Conservation (phyloP, 2,888 invertebrate genomes). For the Villa cingulata region DNA sequence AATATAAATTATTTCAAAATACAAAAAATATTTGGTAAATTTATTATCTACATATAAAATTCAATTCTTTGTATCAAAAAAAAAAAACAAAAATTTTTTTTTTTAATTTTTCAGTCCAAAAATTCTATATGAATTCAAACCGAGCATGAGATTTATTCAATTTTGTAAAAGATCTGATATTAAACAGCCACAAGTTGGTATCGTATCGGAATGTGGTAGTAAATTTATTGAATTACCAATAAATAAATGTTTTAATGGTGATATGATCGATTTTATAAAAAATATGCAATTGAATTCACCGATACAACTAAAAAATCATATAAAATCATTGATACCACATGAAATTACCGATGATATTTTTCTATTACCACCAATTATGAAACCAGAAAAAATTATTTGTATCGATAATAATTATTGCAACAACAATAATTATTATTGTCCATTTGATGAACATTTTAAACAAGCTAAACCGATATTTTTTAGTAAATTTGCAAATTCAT, state of each 20-base stretch:
- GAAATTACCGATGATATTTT: constrained; percentile 16
- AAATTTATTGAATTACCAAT: constrained; percentile 44
- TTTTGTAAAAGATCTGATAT: background rate
- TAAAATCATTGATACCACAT: background rate
- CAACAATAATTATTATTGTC: constrained; percentile 71
- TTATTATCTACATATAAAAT: too few species aligned
- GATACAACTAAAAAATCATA: background rate
- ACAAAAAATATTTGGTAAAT: too few species aligned
- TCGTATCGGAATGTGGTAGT: constrained; percentile 46
- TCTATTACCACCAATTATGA: constrained; percentile 54
- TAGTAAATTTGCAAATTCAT: constrained; percentile 68
- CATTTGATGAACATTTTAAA: constrained; percentile 44
- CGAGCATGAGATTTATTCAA: background rate
- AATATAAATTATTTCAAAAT: too few species aligned
- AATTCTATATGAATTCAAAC: background rate
- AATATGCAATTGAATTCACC: background rate
- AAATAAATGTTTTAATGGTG: background rate
- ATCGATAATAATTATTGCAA: constrained; percentile 76
- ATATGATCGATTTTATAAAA: background rate
- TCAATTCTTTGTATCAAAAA: too few species aligned
- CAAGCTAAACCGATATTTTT: constrained; percentile 63
- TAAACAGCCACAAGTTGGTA: constrained; percentile 39
- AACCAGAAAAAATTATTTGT: constrained; percentile 73
- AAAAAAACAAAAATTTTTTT: too few species aligned
- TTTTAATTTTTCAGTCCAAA: background rate